Base-by-base conservation (phyloP, 23 tunicate species). In the Halocynthia roretzi region DNA sequence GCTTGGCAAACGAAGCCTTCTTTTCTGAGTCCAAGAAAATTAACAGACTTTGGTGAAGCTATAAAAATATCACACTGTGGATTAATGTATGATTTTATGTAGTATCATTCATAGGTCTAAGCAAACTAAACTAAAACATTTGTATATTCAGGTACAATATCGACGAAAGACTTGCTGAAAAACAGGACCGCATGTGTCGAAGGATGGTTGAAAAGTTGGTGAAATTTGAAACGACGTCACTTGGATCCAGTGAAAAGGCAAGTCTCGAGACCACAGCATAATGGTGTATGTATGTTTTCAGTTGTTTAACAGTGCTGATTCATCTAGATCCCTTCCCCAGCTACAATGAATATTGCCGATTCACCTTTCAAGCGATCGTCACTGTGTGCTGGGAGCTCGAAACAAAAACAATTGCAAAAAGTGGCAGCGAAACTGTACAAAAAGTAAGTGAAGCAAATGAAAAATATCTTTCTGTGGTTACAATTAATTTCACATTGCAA, bases 391-490 rank as follows among this genome's bases (percentile, higher is more conserved):
- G 71, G 76, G 14, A 78, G 77, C 51, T 49, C 76, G 50, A 84
- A 84, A 56, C 71, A 77, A 19, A 84, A 54, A n/a, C 77, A 70
- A 66, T 50, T 86, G 54, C 72, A 68, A 49, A 86, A 86, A 86
- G 85, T 86, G 14, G 92, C 92, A 8, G 92, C 81, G 58, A 86
- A 86, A 68, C 67, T 86, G 6, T 81, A 86, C 71, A 80, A 86
- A 56, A 80, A 65, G 52, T 50, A 76, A 64, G 76, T 50, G 0
- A 19, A 40, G 10, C 52, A 74, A 49, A 20, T 65, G 11, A 6
- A 71, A 44, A 15, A 10, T 71, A 4, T 12, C 56, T 71, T 56
- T 12, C 76, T 44, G 51, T 49, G 44, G 44, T 31, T 0, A 31
- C 44, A 31, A 31, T 31, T 31, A 31, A 31, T 31, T 31, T 31